phyloP scores from a whole-genome alignment of 2,113 vertebrate species.

The Todiramphus chloris region DNA sequence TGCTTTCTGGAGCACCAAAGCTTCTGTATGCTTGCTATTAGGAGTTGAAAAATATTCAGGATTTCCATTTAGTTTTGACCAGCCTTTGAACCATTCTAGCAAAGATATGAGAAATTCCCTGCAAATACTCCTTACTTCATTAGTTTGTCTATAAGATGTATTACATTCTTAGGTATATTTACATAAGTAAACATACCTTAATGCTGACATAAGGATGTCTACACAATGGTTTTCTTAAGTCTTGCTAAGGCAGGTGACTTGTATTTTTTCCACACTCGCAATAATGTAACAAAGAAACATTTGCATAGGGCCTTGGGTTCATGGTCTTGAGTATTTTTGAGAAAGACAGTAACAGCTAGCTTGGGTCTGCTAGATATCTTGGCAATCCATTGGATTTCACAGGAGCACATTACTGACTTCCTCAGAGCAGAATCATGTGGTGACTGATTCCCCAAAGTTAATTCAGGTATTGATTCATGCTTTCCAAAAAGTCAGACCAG shows the following conservation, averaged over 20 bases:
- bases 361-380: background rate
- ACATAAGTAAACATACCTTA: background rate
- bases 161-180: background rate
- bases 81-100: background rate
- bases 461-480: background rate
- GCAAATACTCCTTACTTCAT: background rate
- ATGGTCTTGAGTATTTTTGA: background rate
- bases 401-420: background rate
- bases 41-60: background rate
- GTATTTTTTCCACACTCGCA: background rate
- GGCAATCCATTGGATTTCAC: background rate
- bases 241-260: background rate
- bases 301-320: background rate
- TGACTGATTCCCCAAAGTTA: background rate
- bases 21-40: background rate
- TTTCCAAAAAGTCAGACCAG: background rate
- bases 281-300: background rate
- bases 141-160: background rate
- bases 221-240: background rate
- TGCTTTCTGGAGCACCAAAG: background rate
- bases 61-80: background rate
- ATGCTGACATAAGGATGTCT: background rate
- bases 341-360: background rate
- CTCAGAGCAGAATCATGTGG: background rate
- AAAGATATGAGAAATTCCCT: background rate